Evolutionary conservation across 2,888 invertebrate genomes (phyloP), one percentile per base, ranked within the genome.

Genomic region (Netelia inedita): DNA sequence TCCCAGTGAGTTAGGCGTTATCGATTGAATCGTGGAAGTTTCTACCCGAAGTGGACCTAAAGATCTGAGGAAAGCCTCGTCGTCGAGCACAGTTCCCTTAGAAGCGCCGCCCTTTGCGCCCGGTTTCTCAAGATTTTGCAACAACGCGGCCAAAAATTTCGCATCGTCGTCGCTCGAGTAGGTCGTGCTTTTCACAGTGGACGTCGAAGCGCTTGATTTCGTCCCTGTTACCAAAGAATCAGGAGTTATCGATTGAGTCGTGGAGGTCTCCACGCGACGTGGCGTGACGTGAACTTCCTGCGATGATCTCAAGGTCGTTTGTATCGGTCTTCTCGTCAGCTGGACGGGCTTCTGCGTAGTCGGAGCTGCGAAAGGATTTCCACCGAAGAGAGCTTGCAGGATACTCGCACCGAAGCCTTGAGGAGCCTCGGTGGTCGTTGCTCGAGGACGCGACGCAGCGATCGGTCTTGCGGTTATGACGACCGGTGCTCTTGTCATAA

Each of bases 381-480:
- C 90, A 1, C 93, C 92, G 57, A 93, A 93, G 2, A 93, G 83
- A 28, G 91, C 90, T 85, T 91, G 90, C 59, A 93, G 86, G 1
- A 93, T 81, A 23, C 89, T 90, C 3, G 90, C 90, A 0, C 91
- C 93, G 9, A 92, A 89, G 6, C 92, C 90, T 19, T 87, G 92
- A 78, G 92, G 94, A 57, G 93, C 92, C 41, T 93, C 92, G 63
- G 94, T 93, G 14, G 94, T 92, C 53, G 92, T 93, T 14, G 93
- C 92, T 81, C 91, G 92, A 76, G 94, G 83, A 87, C 89, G 88
- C 79, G 87, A 73, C 43, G 89, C 86, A 3, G 88, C 90, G 8
- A 89, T 82, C n/a, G 90, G 83, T 43, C 88, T 90, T 0, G 86
- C 85, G 2, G 89, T 87, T 35, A 87, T 88, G 8, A 89, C 86